A percentile compares a stretch with the other conserved stretches of the same genome.
Conservation (phyloP, 2,113 vertebrate species). For the Xiphophorus maculatus region DNA sequence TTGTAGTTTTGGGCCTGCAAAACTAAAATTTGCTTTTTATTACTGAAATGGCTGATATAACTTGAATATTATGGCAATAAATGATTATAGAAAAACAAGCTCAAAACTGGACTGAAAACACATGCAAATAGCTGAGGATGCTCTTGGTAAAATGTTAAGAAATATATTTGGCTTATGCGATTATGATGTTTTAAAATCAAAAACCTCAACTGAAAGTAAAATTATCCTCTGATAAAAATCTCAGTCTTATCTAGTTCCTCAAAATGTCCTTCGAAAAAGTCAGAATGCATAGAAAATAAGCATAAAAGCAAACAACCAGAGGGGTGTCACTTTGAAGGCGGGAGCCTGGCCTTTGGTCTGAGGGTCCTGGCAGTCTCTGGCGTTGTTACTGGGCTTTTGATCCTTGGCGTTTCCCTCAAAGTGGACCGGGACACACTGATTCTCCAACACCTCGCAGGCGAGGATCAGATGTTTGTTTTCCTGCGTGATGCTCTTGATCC, state of each 20-base stretch:
- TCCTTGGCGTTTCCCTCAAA: constrained; percentile 73
- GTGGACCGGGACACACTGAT: constrained; percentile 77
- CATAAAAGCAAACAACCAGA: constrained; percentile 33
- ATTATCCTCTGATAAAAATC: background rate
- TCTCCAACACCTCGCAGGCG: constrained; percentile 71
- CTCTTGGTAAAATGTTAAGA: background rate
- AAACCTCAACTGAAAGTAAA: background rate
- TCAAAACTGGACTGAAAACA: no score
- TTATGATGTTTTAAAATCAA: background rate
- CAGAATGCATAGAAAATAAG: constrained; percentile 1
- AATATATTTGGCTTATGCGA: background rate
- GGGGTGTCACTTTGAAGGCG: constrained; percentile 4
- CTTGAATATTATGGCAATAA: no score
- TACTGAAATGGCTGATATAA: no score
- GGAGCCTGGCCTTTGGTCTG: background rate
- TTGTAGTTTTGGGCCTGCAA: no score
- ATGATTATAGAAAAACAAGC: no score
- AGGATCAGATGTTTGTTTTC: constrained; percentile 81
- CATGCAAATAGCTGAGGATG: background rate
- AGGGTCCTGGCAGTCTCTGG: constrained; percentile 59
- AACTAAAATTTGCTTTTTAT: no score
- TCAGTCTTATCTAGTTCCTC: background rate
- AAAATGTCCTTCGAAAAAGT: background rate
- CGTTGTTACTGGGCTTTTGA: constrained; percentile 59
- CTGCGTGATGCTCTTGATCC: constrained; percentile 49